Percentiles rank a stretch among this genome's conserved stretches.
These are phyloP conservation scores for Hoplostethus atlanticus DNA, from an alignment of 2,797 vertebrate species.

Conservation along the genomic window DNA sequence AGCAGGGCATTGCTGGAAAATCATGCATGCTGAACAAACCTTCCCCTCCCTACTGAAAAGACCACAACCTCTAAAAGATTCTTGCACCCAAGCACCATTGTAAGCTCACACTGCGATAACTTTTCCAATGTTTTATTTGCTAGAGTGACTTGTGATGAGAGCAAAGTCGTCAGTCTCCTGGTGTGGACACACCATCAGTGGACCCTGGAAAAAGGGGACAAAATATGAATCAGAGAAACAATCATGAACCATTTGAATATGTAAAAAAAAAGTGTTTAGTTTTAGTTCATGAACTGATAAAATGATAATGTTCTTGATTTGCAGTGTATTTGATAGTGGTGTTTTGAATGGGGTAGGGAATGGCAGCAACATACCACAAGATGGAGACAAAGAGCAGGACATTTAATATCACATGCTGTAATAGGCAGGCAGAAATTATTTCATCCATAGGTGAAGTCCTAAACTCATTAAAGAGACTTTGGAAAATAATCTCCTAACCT, in stretches of 20 bases:
- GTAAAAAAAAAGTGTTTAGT: no score
- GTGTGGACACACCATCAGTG: not conserved
- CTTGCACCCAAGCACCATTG: no score
- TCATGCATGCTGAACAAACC: no score
- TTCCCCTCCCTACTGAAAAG: no score
- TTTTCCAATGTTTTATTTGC: no score
- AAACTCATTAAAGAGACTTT: not conserved
- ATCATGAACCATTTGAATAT: not conserved
- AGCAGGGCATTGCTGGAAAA: no score
- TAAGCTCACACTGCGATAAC: no score
- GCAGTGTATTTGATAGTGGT: not conserved
- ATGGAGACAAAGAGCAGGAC: conserved; percentile 7
- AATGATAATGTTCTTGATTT: not conserved
- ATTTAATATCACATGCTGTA: not conserved
- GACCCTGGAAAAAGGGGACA: not conserved
- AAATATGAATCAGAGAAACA: not conserved
- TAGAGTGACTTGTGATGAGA: not conserved
- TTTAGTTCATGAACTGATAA: not conserved
- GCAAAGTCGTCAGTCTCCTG: not conserved
- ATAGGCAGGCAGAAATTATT: not conserved
- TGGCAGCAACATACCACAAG: not conserved
- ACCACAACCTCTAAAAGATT: no score
- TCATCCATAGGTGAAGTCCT: not conserved
- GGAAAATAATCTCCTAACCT: no score
- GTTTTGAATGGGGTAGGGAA: not conserved